phyloP scores from a whole-genome alignment of 2,888 invertebrate species.

The Platycheirus rosarum region DNA sequence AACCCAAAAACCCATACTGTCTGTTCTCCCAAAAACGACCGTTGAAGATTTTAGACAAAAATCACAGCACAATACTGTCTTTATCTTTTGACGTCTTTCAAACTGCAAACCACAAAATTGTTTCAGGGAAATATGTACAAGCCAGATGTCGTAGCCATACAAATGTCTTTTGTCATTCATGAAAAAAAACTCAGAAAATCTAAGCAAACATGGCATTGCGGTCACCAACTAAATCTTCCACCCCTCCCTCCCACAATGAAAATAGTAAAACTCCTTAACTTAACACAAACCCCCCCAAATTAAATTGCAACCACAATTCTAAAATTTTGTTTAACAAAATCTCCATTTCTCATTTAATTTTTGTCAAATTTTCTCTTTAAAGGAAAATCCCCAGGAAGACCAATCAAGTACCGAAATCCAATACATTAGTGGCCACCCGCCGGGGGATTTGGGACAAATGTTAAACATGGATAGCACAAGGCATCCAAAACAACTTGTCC shows the following conservation, averaged over 20 bases:
- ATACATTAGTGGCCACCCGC: slow-evolving; percentile 63
- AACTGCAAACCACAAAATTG: no score
- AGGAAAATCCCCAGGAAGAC: slow-evolving; percentile 47
- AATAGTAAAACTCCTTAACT: slow-evolving; percentile 4
- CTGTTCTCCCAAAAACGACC: no score
- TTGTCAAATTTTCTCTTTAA: slow-evolving; percentile 19
- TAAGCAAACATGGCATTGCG: neutral
- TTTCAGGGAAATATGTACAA: no score
- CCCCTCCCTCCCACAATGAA: neutral
- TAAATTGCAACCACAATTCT: slow-evolving; percentile 24
- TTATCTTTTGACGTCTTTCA: no score
- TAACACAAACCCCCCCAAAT: neutral
- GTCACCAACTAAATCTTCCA: neutral
- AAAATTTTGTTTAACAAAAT: slow-evolving; percentile 49
- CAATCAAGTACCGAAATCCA: slow-evolving; percentile 51
- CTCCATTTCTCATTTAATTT: slow-evolving; percentile 1
- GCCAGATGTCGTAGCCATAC: no score
- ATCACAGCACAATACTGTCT: no score
- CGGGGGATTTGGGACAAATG: slow-evolving; percentile 42
- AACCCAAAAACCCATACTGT: no score
- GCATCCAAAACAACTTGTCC: slow-evolving; percentile 27
- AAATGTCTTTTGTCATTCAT: no score
- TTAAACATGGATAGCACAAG: slow-evolving; percentile 52
- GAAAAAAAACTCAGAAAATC: neutral
- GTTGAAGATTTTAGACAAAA: no score